Percentiles rank a stretch among this genome's conserved stretches.
Evolutionary conservation across 1,140 invertebrate genomes (phyloP).

Genomic region (Drosophila micromelanica): DNA sequence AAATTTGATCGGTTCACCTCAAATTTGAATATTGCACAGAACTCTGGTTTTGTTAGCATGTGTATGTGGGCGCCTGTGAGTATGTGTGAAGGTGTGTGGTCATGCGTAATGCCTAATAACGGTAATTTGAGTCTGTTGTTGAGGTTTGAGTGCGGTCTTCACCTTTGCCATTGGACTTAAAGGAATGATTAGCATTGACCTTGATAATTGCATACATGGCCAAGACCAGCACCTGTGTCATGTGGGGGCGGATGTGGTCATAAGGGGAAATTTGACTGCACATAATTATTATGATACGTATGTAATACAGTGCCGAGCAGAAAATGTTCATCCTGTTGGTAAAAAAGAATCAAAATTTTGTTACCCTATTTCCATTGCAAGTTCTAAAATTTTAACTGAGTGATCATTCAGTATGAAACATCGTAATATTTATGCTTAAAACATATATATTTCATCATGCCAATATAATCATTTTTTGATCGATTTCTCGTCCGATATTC

Average conservation of each 20-base stretch:
- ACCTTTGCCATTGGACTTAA: slow-evolving; percentile 63
- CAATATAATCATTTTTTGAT: no score
- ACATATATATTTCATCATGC: no score
- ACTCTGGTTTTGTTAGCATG: slow-evolving; percentile 4
- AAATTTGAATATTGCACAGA: slow-evolving; percentile 44
- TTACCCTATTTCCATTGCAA: no score
- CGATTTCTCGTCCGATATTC: no score
- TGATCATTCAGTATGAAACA: no score
- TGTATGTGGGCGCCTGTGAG: neutral
- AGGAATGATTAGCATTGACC: slow-evolving; percentile 59
- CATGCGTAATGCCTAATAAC: slow-evolving; percentile 40
- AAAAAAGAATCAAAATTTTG: no score
- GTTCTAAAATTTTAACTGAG: no score
- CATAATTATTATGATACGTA: neutral
- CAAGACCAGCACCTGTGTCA: slow-evolving; percentile 36
- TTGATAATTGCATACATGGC: slow-evolving; percentile 59
- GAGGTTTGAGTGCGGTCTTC: slow-evolving; percentile 44
- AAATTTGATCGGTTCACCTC: slow-evolving; percentile 28
- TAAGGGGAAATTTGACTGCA: neutral
- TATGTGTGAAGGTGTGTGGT: slow-evolving; percentile 11
- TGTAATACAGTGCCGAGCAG: neutral
- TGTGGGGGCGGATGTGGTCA: neutral
- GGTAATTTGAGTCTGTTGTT: slow-evolving; percentile 21
- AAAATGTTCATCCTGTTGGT: no score
- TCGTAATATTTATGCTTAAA: no score